These are phyloP conservation scores for Entomobrya proxima DNA, from an alignment of 2,888 invertebrate species.

Conservation along the genomic window DNA sequence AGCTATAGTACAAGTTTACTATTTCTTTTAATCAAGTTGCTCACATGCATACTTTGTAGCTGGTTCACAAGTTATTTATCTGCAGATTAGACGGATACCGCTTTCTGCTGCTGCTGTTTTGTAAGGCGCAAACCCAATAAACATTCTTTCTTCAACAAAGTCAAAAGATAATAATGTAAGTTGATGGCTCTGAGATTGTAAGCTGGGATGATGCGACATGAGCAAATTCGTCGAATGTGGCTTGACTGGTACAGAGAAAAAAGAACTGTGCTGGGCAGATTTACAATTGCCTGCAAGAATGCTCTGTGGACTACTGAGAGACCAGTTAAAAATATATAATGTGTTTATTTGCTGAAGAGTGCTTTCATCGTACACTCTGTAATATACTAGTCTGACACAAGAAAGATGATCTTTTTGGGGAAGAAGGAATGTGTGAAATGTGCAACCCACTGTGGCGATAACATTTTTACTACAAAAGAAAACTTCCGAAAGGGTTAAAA, in stretches of 20 bases:
- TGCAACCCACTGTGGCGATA: constrained; percentile 52
- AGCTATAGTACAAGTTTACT: neutral
- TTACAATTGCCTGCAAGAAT: too few relatives aligned
- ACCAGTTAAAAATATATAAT: constrained; percentile 14
- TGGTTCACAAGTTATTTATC: neutral
- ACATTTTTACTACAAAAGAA: constrained; percentile 39
- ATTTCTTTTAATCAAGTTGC: neutral
- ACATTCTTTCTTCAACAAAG: constrained; percentile 33
- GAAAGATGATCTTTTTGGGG: neutral
- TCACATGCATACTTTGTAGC: neutral
- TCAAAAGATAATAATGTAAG: neutral
- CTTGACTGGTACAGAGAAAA: neutral
- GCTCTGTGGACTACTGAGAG: neutral
- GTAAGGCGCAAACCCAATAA: constrained; percentile 22
- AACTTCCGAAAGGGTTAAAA: constrained; percentile 37
- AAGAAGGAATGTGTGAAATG: constrained; percentile 53
- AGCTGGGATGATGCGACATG: neutral
- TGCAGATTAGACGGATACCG: neutral
- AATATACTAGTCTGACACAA: neutral
- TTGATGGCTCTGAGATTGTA: constrained; percentile 19
- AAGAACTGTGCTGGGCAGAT: too few relatives aligned
- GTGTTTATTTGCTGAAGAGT: constrained; percentile 31
- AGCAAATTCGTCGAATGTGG: constrained; percentile 23
- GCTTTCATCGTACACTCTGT: constrained; percentile 16
- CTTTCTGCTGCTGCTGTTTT: neutral